phyloP scores from a whole-genome alignment of 2,888 invertebrate species.

The Thecophora atra region DNA sequence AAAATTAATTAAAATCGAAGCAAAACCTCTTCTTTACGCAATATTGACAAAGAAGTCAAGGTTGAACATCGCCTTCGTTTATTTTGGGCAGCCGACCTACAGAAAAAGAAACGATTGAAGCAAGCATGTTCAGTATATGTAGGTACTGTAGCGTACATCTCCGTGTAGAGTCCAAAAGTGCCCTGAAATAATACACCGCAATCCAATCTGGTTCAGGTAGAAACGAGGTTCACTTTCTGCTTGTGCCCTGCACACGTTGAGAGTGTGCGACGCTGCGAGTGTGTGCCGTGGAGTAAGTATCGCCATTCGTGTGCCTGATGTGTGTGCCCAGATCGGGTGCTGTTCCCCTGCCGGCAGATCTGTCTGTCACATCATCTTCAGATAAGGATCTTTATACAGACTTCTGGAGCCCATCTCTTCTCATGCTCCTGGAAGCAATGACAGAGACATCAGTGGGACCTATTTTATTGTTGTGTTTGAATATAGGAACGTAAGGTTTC shows the following conservation, averaged over 20 bases:
- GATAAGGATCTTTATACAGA: background rate
- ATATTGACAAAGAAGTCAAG: conserved; percentile 8
- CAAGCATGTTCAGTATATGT: conserved; percentile 27
- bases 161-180: conserved; percentile 16
- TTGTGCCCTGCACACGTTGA: conserved; percentile 30
- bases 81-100: conserved; percentile 7
- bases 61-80: background rate
- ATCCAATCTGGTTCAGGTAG: conserved; percentile 4
- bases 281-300: background rate
- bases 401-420: background rate
- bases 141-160: conserved; percentile 27
- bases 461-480: conserved; percentile 1
- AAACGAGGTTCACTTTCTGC: conserved; percentile 4
- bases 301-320: background rate
- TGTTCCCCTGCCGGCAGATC: background rate
- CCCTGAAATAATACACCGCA: conserved; percentile 17
- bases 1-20: background rate
- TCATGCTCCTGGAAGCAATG: background rate
- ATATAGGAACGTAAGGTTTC: conserved; percentile 30
- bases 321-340: background rate
- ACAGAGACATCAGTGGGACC: conserved; percentile 10
- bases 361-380: background rate
- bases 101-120: conserved; percentile 29
- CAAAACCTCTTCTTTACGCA: background rate
- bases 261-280: conserved; percentile 13